Evolutionary conservation across 2,113 vertebrate species (phyloP), one percentile per base, ranked within the genome.

Genomic region (Laticauda colubrina): DNA sequence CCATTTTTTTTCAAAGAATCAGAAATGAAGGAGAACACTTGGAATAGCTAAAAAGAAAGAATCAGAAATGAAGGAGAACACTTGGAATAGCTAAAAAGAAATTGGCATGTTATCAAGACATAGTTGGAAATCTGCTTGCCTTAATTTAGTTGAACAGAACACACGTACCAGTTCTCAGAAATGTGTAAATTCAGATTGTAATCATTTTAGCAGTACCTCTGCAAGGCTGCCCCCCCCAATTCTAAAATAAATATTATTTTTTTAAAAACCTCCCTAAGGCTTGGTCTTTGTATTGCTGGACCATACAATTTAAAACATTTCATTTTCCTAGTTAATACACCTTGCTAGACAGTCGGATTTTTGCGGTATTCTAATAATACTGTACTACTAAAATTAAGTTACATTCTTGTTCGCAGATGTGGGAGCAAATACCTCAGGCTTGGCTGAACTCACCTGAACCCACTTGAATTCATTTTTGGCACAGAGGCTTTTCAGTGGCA

Each of bases 311-410:
- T 29, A 61, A 89, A 94, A 90, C 69, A 94, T 94, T 95, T 94
- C 92, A 94, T 90, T 92, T 94, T 95, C 94, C 90, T 96, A 89
- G 93, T 91, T 94, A 95, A 96, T 93, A 92, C 57, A 87, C 85
- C 87, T 94, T 95, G n/a, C 94, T 95, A 94, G 91, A 93, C 94
- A 95, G 93, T 87, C 75, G 34, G 0, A 87, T 95, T 86, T 94
- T 96, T 93, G 57, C 59, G 87, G 89, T 85, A 53, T 59, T 89
- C 93, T 90, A 95, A 87, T 51, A 89, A 92, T 34, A 85, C 29
- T 87, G 92, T 34, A 85, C 29, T 29, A 54, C 90, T 96, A 93
- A 85, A 2, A 1, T 92, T 90, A 95, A 15, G 90, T 95, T 93
- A 92, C 92, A 94, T 57, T 69, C 81, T 75, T 51, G n/a, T 92